Conservation (phyloP, 2,113 vertebrate species). For the Stercorarius parasiticus region DNA sequence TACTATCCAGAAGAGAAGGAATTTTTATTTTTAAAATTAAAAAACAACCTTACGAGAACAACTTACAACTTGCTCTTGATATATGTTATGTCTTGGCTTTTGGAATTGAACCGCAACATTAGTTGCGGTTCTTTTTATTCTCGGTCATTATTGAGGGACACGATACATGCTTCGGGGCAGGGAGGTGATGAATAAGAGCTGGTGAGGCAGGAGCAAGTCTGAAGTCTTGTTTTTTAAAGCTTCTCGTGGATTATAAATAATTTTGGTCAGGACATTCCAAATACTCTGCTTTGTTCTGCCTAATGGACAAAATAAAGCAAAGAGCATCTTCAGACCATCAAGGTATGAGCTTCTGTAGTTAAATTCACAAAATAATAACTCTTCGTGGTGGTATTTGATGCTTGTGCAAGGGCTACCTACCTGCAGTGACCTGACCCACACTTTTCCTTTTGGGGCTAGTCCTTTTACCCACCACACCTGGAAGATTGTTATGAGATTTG, state of each 20-base stretch:
- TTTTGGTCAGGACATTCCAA: background rate
- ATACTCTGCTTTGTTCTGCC: background rate
- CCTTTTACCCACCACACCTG: background rate
- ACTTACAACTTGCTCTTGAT: background rate
- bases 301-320: background rate
- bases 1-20: background rate
- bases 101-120: rapidly evolving
- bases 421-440: rapidly evolving
- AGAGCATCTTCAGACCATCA: background rate
- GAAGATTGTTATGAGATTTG: background rate
- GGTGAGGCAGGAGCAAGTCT: background rate
- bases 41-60: background rate
- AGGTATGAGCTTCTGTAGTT: background rate
- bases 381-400: background rate
- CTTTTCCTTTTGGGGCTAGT: background rate
- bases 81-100: background rate
- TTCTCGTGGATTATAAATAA: background rate
- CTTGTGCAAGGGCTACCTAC: background rate
- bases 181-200: background rate
- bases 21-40: background rate
- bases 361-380: background rate
- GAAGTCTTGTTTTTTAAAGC: background rate
- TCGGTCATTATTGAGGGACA: background rate
- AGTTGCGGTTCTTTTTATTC: background rate
- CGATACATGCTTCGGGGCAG: background rate